Evolutionary conservation across 2,113 vertebrate genomes (phyloP).

Genomic region (Thryonomys swinderianus): DNA sequence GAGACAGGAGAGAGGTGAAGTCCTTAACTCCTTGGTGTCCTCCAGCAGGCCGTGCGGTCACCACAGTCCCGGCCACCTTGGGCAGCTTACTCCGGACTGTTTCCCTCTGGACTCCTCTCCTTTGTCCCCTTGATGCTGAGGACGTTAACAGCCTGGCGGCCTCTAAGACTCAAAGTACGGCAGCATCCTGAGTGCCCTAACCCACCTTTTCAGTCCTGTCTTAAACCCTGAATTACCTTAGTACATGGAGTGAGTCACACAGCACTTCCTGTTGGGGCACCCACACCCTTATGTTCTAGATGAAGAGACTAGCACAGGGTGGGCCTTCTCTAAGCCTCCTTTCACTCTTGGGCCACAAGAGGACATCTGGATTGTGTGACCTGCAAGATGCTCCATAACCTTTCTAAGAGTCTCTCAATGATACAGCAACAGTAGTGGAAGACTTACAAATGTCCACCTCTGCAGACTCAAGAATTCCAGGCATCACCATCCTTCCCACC

Average conservation of each 20-base stretch:
- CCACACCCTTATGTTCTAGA: not conserved
- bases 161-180: not conserved
- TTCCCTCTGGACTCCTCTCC: not conserved
- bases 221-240: not conserved
- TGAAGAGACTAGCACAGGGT: not conserved
- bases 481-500: not conserved
- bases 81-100: not conserved
- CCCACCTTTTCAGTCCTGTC: not conserved
- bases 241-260: not conserved
- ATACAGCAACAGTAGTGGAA: not conserved
- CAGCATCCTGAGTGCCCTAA: not conserved
- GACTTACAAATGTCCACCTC: not conserved
- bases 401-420: not conserved
- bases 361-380: not conserved
- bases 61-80: not conserved
- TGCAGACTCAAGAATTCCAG: not conserved
- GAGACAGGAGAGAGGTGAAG: not conserved
- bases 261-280: not conserved
- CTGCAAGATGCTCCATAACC: not conserved
- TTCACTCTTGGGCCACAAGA: not conserved
- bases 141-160: not conserved
- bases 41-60: not conserved
- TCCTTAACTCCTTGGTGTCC: not conserved
- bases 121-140: not conserved
- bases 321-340: not conserved